Conservation (phyloP, 2,888 invertebrate species). For the Xestoiulus laeticollis region DNA sequence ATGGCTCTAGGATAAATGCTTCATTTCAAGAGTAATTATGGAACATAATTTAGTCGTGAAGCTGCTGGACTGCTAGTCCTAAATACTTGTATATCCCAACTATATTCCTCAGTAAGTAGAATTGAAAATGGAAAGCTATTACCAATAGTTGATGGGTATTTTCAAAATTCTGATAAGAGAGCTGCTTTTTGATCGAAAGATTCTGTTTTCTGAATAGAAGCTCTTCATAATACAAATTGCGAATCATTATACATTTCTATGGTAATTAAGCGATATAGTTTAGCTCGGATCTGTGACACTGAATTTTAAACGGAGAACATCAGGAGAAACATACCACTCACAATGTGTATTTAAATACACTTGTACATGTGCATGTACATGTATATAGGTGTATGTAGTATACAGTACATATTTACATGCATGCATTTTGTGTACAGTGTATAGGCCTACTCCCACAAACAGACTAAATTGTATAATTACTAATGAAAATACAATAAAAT, state of each 20-base stretch:
- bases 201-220: neutral
- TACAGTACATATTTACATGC: no score
- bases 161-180: neutral
- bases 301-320: no score
- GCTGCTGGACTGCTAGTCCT: neutral
- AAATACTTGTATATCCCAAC: neutral
- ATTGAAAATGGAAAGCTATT: neutral
- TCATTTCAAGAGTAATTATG: neutral
- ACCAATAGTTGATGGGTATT: neutral
- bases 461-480: no score
- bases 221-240: neutral
- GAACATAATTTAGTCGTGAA: neutral
- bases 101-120: neutral
- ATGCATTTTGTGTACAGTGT: no score
- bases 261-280: neutral
- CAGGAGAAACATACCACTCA: no score
- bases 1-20: slow-evolving; percentile 11
- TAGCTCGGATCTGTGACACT: neutral
- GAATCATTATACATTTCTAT: neutral
- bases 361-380: no score
- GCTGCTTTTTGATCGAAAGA: neutral
- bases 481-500: no score
- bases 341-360: no score
- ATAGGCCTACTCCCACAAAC: no score
- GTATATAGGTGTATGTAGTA: no score